Conservation (phyloP, 2,113 vertebrate genomes). For the Oplegnathus fasciatus region DNA sequence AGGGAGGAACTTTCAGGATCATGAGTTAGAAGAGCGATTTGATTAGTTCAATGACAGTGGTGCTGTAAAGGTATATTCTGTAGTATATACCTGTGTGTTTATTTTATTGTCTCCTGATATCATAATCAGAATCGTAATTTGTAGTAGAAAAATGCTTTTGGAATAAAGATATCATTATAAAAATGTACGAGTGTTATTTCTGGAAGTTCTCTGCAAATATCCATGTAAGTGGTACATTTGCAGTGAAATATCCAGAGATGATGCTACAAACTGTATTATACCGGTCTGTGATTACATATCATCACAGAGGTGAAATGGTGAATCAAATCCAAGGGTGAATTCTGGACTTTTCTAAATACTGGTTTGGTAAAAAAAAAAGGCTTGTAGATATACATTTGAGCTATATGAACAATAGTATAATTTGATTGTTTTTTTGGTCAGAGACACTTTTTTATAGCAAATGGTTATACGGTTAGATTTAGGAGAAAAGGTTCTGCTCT, state of each 20-base stretch:
- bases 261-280: background rate
- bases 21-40: conserved; percentile 1
- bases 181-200: background rate
- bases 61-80: background rate
- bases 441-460: background rate
- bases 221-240: background rate
- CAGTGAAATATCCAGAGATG: background rate
- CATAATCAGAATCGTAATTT: too few relatives aligned
- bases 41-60: background rate
- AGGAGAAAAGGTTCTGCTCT: background rate
- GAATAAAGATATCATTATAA: background rate
- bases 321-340: background rate
- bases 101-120: background rate
- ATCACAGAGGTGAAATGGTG: background rate
- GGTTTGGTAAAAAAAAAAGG: background rate
- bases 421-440: background rate
- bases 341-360: background rate
- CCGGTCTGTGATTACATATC: background rate
- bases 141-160: background rate
- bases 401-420: background rate
- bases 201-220: background rate
- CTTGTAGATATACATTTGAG: background rate
- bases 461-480: background rate
- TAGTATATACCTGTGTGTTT: background rate
- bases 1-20: conserved; percentile 24